Percentiles rank a stretch among this genome's conserved stretches.
Conservation (phyloP, 2,113 vertebrate genomes). For the Todiramphus saurophagus region DNA sequence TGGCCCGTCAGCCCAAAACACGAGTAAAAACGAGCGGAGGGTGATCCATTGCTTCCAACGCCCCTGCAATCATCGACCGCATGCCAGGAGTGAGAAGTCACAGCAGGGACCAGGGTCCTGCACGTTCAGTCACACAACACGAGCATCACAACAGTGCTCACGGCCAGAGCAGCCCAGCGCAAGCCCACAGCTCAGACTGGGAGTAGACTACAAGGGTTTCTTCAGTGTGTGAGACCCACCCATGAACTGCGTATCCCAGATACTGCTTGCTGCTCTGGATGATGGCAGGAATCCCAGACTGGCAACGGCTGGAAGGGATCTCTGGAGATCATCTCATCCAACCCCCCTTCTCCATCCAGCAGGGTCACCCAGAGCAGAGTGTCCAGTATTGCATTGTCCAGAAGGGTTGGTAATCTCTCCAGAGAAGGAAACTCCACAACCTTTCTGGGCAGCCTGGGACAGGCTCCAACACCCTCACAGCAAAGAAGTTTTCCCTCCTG, state of each 20-base stretch:
- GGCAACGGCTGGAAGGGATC: background rate
- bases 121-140: fast-evolving
- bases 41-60: fast-evolving
- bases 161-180: background rate
- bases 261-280: background rate
- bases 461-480: background rate
- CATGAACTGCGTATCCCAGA: background rate
- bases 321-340: background rate
- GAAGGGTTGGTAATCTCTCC: background rate
- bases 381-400: background rate
- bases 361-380: background rate
- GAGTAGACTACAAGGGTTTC: background rate
- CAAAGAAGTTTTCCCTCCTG: background rate
- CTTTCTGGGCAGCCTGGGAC: background rate
- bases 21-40: background rate
- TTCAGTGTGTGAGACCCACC: fast-evolving
- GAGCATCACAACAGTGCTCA: fast-evolving
- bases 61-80: fast-evolving
- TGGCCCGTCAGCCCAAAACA: background rate
- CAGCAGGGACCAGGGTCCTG: background rate
- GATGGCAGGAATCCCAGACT: background rate
- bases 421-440: background rate
- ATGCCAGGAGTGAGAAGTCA: background rate
- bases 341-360: background rate
- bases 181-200: fast-evolving